phyloP scores from a whole-genome alignment of 1,140 invertebrate genomes.

The Phymorhynchus buccinoides region DNA sequence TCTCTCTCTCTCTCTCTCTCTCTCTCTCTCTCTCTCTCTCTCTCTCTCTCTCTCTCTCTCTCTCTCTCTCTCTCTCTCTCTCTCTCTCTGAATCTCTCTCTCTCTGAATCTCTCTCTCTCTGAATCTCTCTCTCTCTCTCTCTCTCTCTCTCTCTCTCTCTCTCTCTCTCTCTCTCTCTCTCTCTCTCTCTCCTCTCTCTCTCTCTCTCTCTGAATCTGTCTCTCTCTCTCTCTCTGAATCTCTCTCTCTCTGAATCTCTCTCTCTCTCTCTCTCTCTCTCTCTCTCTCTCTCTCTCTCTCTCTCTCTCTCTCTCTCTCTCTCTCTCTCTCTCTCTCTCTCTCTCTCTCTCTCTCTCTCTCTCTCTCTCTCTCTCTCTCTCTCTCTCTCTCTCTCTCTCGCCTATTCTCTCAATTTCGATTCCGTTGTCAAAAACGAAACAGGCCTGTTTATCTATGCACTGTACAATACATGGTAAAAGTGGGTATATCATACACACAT shows the following conservation, averaged over 20 bases:
- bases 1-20: constrained; percentile 8
- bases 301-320: background rate
- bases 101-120: no score
- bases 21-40: constrained; percentile 1
- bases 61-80: constrained; percentile 1
- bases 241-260: no score
- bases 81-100: no score
- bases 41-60: constrained; percentile 7
- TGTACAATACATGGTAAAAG: no score
- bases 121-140: no score
- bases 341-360: constrained; percentile 7
- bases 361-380: constrained; percentile 20
- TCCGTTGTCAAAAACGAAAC: no score
- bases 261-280: no score
- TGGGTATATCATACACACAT: no score
- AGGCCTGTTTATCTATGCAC: no score
- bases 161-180: background rate
- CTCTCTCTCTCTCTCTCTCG: constrained; percentile 15
- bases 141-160: background rate
- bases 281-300: background rate
- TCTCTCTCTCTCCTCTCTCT: background rate
- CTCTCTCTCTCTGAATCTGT: no score
- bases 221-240: no score
- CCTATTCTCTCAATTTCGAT: no score
- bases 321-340: background rate